Base-by-base conservation (phyloP, 2,113 vertebrate species). In the Paraplagusia blochii region DNA sequence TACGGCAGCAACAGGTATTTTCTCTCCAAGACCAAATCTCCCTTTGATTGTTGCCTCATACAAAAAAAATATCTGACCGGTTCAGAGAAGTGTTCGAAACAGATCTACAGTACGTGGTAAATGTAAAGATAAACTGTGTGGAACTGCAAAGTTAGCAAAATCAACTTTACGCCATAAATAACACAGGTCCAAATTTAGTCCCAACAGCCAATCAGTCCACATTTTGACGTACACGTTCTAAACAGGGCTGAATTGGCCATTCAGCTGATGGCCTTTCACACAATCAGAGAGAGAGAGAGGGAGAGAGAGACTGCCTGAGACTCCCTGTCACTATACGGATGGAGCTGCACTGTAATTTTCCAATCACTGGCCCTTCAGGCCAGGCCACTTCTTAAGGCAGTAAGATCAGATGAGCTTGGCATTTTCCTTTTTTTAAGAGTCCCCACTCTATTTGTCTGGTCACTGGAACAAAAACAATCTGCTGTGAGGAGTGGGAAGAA, bases 341-440 rank as follows among this genome's bases (percentile, higher is more conserved):
- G 36, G 54, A 75, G 73, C 62, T 58, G 76, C 72, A 70, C 87
- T 86, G 83, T 87, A 76, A 91, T 89, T 89, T 85, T 87, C 86
- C 87, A 90, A 90, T 91, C 88, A 90, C 83, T 70, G 63, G 79
- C 83, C 80, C 78, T 85, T 84, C 85, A 77, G 81, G 76, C 80
- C 76, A 51, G 76, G 69, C 81, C 80, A 60, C 75, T 87, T 85
- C 84, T 88, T 77, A 72, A 74, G 85, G 79, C 85, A 73, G 88
- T 85, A 74, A 87, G 84, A 89, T 88, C 83, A 86, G 77, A 86
- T 77, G 76, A 67, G 76, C 77, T 55, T 53, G 45, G 79, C 64
- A 63, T 83, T 86, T 86, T 83, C 76, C 22, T 29, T 82, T 85
- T 87, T 87, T 78, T 82, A 79, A 69, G 71, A 85, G 79, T 73